Percentiles rank a stretch among this genome's conserved stretches.
Conservation (phyloP, 2,888 invertebrate species). For the Cyrtodaria siliqua region DNA sequence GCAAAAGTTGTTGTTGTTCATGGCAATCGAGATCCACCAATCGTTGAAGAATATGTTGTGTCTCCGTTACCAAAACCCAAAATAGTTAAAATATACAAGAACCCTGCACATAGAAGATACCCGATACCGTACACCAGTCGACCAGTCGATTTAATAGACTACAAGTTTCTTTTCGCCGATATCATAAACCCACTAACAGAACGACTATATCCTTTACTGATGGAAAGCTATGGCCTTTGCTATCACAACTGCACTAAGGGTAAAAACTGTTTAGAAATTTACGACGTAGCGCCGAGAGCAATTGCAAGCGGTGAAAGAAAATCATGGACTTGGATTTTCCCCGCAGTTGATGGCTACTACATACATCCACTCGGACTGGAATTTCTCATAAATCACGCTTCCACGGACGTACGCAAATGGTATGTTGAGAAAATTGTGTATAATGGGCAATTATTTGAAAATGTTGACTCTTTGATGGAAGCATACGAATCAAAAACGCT, state of each 20-base stretch:
- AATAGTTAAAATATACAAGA: slow-evolving; percentile 46
- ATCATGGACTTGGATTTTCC: slow-evolving; percentile 71
- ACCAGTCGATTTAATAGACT: slow-evolving; percentile 70
- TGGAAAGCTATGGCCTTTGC: slow-evolving; percentile 68
- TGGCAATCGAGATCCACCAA: slow-evolving; percentile 71
- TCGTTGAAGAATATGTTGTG: slow-evolving; percentile 79
- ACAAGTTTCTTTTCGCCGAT: slow-evolving; percentile 48
- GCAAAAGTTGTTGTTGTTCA: slow-evolving; percentile 74
- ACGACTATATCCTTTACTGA: slow-evolving; percentile 64
- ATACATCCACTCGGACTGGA: slow-evolving; percentile 76
- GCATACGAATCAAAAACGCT: slow-evolving; percentile 44
- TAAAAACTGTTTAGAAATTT: slow-evolving; percentile 65
- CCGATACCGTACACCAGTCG: slow-evolving; percentile 72
- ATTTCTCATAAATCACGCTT: slow-evolving; percentile 70
- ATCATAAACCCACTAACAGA: slow-evolving; percentile 42
- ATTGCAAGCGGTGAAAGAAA: slow-evolving; percentile 66
- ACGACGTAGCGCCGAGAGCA: slow-evolving; percentile 70
- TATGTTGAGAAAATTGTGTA: slow-evolving; percentile 68
- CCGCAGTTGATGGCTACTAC: slow-evolving; percentile 72
- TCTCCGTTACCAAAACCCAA: slow-evolving; percentile 72
- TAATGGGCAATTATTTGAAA: slow-evolving; percentile 71
- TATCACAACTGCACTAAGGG: slow-evolving; percentile 72
- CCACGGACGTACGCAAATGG: slow-evolving; percentile 67
- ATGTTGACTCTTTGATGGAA: slow-evolving; percentile 59
- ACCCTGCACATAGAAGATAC: slow-evolving; percentile 63